Base-by-base conservation (phyloP, 2,113 vertebrate genomes). In the Fulmarus glacialis region DNA sequence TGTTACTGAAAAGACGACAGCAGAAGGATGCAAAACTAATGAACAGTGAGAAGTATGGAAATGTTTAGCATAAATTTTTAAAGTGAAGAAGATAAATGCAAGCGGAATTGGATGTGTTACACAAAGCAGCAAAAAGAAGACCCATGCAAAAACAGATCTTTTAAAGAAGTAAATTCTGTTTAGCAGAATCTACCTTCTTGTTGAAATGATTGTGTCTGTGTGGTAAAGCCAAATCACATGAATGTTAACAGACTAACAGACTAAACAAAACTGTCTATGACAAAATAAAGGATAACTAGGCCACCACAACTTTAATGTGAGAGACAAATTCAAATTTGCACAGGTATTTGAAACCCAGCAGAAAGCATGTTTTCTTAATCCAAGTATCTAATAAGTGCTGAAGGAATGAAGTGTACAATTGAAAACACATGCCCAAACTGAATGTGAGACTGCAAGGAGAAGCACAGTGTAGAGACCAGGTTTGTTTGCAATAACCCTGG, bases 251-350 rank as follows among this genome's bases (percentile, higher is more conserved):
- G 79, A 94, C 88, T 91, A 94, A 95, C 79, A 97, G 86, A 91
- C 88, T 93, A 87, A 94, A 97, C 78, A 89, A 84, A 97, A 91
- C 87, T 96, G 87, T 87, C 93, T 75, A 40, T 96, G 91, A 88
- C 81, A 94, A 96, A 95, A 93, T 79, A 89, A 96, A 89, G 70
- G 71, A 67, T 89, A 96, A 83, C 64, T 84, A 77, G 30, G 77
- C 66, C 78, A 80, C 73, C 2, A 0, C 64, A 95, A 75, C 53
- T 84, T 82, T 38, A 68, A 91, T 48, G 36, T 3, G n/a, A 94
- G 77, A 95, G 84, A 81, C 80, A 90, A 91, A 95, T 56, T 86
- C 84, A n/a, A 82, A 89, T 88, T 52, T 89, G 56, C 7, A 34
- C 79, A 97, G 78, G 78, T 93, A 91, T 95, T 87, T 93, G 68